Percentiles rank a stretch among this genome's conserved stretches.
Conservation (phyloP, 2,888 invertebrate genomes). For the Drosophila lacicola region DNA sequence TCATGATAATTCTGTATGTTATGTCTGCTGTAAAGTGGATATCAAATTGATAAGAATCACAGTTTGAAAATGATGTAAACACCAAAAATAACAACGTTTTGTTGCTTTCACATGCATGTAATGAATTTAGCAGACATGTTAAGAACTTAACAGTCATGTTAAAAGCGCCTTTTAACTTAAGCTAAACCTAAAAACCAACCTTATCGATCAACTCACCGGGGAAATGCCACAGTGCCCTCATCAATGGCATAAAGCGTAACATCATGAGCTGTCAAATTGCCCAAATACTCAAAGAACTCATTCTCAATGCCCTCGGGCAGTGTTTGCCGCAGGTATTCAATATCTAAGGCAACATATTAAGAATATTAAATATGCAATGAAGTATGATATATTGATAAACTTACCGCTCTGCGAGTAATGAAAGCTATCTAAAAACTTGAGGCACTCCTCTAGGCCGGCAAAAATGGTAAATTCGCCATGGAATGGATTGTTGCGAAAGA, state of each 20-base stretch:
- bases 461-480: conserved; percentile 99
- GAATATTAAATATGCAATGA: neutral
- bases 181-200: neutral
- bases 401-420: conserved; percentile 96
- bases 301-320: conserved; percentile 94
- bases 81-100: too few species aligned
- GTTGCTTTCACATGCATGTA: neutral
- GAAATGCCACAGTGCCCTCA: conserved; percentile 98
- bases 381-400: conserved; percentile 66
- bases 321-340: conserved; percentile 94
- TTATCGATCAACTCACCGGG: conserved; percentile 87
- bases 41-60: too few species aligned
- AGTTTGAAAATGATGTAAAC: too few species aligned
- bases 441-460: conserved; percentile 97
- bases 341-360: conserved; percentile 87
- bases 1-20: neutral
- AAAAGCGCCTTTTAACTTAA: neutral
- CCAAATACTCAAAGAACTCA: conserved; percentile 95
- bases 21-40: too few species aligned
- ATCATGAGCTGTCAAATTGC: conserved; percentile 92
- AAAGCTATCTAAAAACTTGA: conserved; percentile 96
- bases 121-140: neutral
- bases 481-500: conserved; percentile 98
- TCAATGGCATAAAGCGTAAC: conserved; percentile 95
- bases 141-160: neutral